phyloP scores from a whole-genome alignment of 2,797 vertebrate species.

The Oreochromis grahami region DNA sequence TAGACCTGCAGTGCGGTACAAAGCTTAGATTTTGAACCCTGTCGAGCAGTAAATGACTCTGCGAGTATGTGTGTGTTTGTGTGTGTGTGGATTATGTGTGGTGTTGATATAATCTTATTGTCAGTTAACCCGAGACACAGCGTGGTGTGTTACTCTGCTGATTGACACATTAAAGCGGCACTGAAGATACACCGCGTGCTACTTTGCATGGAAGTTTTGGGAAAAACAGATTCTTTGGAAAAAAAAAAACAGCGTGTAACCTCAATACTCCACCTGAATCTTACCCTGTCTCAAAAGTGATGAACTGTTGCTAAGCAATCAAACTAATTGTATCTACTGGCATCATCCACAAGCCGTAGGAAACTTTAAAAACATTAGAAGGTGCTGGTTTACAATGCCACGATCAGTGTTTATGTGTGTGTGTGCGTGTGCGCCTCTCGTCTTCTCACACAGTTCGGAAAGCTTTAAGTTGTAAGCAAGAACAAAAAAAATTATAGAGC shows the following conservation, averaged over 20 bases:
- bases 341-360: conserved; percentile 41
- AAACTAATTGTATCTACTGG: conserved; percentile 71
- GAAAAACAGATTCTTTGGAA: conserved; percentile 31
- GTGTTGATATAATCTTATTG: conserved; percentile 53
- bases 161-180: conserved; percentile 62
- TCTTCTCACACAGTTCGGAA: not conserved
- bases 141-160: conserved; percentile 27
- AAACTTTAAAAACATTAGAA: conserved; percentile 45
- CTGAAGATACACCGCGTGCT: conserved; percentile 14
- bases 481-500: conserved; percentile 1
- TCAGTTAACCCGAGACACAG: conserved; percentile 52
- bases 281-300: conserved; percentile 31
- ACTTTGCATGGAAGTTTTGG: conserved; percentile 35
- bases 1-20: conserved; percentile 51
- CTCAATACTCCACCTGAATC: conserved; percentile 40
- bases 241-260: conserved; percentile 7
- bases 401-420: not conserved
- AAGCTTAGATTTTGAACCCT: conserved; percentile 35
- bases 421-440: accelerated
- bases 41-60: conserved; percentile 40
- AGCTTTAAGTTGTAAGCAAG: conserved; percentile 8
- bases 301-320: conserved; percentile 67
- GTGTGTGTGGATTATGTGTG: not conserved
- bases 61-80: not conserved
- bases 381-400: conserved; percentile 1